A percentile compares a stretch with the other conserved stretches of the same genome.
phyloP scores from a whole-genome alignment of 2,888 invertebrate genomes.

The Mesorhabditis spiculigera region DNA sequence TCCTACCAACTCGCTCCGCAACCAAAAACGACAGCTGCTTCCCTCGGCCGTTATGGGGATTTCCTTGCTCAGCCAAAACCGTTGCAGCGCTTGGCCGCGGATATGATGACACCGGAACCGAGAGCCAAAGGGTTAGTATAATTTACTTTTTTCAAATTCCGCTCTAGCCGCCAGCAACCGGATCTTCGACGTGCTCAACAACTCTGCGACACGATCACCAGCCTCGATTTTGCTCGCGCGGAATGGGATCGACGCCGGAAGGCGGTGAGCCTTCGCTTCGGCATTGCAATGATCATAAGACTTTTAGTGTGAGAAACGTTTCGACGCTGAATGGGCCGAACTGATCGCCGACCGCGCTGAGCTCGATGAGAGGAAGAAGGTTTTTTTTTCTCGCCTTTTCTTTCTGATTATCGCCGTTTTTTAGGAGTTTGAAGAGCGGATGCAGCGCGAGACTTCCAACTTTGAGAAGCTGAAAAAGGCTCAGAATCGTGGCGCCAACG shows the following conservation, averaged over 20 bases:
- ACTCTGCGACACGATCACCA: conserved; percentile 4
- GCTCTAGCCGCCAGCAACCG: too few relatives aligned
- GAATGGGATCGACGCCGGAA: neutral
- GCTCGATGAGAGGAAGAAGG: neutral
- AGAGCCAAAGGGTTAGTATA: too few relatives aligned
- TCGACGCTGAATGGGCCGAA: neutral
- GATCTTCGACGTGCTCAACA: neutral
- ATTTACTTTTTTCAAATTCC: too few relatives aligned
- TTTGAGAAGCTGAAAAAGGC: neutral
- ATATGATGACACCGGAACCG: too few relatives aligned
- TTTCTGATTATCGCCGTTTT: neutral
- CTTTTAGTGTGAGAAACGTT: neutral
- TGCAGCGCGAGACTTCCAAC: too few relatives aligned
- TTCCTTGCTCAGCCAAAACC: too few relatives aligned
- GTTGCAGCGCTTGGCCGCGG: too few relatives aligned
- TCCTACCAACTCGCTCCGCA: too few relatives aligned
- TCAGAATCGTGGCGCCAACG: neutral
- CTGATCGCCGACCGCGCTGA: neutral
- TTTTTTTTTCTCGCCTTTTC: neutral
- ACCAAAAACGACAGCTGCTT: too few relatives aligned
- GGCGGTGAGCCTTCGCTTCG: neutral
- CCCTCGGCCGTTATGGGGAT: too few relatives aligned
- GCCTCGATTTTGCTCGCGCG: neutral
- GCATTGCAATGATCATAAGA: neutral
- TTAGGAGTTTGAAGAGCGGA: too few relatives aligned